Evolutionary conservation across 2,113 vertebrate species (phyloP).

Genomic region (Rhea pennata): DNA sequence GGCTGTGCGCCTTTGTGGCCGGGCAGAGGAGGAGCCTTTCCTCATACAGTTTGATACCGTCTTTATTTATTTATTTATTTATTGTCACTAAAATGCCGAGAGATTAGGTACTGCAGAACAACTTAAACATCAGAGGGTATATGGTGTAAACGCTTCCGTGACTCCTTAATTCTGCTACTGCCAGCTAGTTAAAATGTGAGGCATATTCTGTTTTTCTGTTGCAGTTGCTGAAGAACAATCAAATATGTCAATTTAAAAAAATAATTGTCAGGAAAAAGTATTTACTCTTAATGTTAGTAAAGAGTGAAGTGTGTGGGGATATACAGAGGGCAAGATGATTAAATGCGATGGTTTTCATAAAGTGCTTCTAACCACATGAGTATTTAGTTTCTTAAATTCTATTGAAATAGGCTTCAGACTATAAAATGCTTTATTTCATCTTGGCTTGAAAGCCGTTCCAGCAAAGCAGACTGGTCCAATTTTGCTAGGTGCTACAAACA

Average conservation of each 20-base stretch:
- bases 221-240: not conserved
- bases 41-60: not conserved
- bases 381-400: conserved; percentile 27
- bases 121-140: not conserved
- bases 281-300: not conserved
- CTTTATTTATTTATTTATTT: not conserved
- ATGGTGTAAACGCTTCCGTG: fast-evolving
- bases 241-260: not conserved
- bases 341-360: not conserved
- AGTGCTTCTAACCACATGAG: not conserved
- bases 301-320: not conserved
- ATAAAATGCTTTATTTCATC: conserved; percentile 47
- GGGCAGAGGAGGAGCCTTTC: not conserved
- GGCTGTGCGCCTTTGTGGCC: not conserved
- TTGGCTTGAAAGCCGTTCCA: not conserved
- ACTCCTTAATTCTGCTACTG: not conserved
- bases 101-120: not conserved
- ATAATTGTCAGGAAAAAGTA: not conserved
- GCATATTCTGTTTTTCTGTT: not conserved
- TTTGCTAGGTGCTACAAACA: not conserved
- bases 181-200: not conserved
- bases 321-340: not conserved
- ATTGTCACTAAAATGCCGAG: not conserved
- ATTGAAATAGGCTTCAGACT: not conserved
- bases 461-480: not conserved